Percentiles rank a stretch among this genome's conserved stretches.
Conservation (phyloP, 2,113 vertebrate genomes). For the Bathybates hornii region DNA sequence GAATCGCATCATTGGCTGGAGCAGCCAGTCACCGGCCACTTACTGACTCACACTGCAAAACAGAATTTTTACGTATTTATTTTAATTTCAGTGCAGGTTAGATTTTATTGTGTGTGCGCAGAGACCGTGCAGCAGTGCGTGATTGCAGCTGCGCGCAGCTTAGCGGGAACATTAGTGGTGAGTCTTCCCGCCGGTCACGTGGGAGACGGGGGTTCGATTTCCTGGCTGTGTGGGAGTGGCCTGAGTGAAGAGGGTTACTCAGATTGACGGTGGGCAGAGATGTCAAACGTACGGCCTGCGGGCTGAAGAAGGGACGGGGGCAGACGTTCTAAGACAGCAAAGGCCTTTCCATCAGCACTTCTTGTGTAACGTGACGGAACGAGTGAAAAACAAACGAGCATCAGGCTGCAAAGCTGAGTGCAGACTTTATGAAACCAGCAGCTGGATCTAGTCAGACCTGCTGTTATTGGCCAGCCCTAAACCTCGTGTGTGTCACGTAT, state of each 20-base stretch:
- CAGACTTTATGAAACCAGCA: not conserved
- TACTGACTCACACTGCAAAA: not conserved
- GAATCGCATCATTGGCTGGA: not conserved
- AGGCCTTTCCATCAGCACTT: not conserved
- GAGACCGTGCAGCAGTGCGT: fast-evolving
- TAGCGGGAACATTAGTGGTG: not conserved
- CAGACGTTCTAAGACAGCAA: not conserved
- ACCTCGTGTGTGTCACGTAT: fast-evolving
- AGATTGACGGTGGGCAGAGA: not conserved
- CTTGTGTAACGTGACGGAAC: not conserved
- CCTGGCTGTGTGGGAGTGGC: not conserved
- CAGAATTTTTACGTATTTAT: not conserved
- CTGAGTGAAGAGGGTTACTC: not conserved
- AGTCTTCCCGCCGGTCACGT: not conserved
- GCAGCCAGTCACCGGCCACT: not conserved
- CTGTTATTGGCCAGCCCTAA: not conserved
- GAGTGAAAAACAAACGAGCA: not conserved
- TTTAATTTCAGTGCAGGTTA: not conserved
- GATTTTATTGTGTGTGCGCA: fast-evolving
- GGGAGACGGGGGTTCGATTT: fast-evolving
- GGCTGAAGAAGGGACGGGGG: not conserved
- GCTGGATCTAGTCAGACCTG: not conserved
- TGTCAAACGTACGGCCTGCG: fast-evolving
- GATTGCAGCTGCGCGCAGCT: fast-evolving
- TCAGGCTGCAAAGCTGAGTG: not conserved